Evolutionary conservation across 2,888 invertebrate species (phyloP), one percentile per base, ranked within the genome.

Genomic region (Pseudeuparius sepicola): DNA sequence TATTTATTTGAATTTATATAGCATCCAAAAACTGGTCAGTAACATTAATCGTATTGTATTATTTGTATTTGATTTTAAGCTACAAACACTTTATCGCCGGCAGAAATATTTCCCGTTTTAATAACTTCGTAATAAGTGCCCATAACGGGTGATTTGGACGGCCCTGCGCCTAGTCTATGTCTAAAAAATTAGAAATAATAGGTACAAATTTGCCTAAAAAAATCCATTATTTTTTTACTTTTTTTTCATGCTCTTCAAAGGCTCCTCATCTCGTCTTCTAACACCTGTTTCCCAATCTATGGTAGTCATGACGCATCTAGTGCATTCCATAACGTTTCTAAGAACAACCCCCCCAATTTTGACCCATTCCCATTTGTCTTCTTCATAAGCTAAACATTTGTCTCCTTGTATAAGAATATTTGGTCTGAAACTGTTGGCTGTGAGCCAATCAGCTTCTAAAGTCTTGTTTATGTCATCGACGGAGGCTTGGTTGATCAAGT

Each of bases 321-420:
- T 57, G 45, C 72, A 73, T 2, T 66, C 66, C 48, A 69, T 68
- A 13, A 68, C 57, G 42, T 66, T 65, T 40, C 68, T 57, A 29
- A 72, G 59, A 7, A 64, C 42, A 2, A 61, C 63, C 14, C 63
- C 56, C 0, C 73, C 73, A 17, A 74, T 66, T 52, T 63, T 67
- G n/a, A 73, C 55, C 62, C 67, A 71, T 14, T 63, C 58, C 72
- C 72, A 73, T 10, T 56, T 45, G 41, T 73, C 72, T 55, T 74
- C 71, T 4, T 52, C 60, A 44, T 59, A 70, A 2, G 68, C 51
- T n/a, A n/a, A n/a, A n/a, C n/a, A n/a, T 29, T 40, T 31, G 5
- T 54, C 51, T 11, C 65, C 67, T 12, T 63, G 59, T 2, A 74
- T 56, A 1, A 70, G 49, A 31, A 75, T 63, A 50, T 70, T 75